A percentile compares a stretch with the other conserved stretches of the same genome.
Evolutionary conservation across 2,113 vertebrate species (phyloP).

Genomic region (Coptodon rendalli): DNA sequence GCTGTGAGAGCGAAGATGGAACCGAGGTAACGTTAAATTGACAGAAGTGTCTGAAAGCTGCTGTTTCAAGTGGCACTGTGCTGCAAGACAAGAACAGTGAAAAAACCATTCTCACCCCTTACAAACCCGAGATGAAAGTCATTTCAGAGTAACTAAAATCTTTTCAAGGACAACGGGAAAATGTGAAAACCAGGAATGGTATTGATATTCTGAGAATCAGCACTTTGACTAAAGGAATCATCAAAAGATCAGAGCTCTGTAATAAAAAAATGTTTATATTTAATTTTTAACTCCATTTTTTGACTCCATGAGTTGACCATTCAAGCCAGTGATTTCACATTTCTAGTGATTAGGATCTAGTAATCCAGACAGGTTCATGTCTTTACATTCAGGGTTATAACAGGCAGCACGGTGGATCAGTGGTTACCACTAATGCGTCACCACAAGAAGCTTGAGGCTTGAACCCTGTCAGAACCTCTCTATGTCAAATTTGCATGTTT

Average conservation of each 20-base stretch:
- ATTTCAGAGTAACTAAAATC: not conserved
- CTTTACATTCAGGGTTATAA: not conserved
- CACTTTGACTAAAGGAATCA: not conserved
- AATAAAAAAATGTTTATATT: not conserved
- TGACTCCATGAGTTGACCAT: not conserved
- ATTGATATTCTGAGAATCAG: fast-evolving
- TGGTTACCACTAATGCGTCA: not conserved
- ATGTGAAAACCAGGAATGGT: not conserved
- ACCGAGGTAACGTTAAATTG: not conserved
- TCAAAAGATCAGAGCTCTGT: not conserved
- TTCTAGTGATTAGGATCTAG: not conserved
- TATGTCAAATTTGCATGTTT: fast-evolving
- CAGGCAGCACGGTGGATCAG: not conserved
- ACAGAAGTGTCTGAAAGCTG: not conserved
- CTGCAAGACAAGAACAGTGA: not conserved
- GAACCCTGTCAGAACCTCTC: not conserved
- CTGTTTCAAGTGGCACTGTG: not conserved
- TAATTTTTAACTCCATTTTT: not conserved
- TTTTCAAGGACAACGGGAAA: not conserved
- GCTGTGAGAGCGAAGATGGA: not conserved
- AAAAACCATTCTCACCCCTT: not conserved
- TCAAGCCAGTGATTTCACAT: not conserved
- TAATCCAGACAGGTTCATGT: not conserved
- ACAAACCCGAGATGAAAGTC: not conserved
- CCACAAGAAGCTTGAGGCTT: not conserved